Evolutionary conservation across 2,797 vertebrate genomes (phyloP).

Genomic region (Agapornis canus): DNA sequence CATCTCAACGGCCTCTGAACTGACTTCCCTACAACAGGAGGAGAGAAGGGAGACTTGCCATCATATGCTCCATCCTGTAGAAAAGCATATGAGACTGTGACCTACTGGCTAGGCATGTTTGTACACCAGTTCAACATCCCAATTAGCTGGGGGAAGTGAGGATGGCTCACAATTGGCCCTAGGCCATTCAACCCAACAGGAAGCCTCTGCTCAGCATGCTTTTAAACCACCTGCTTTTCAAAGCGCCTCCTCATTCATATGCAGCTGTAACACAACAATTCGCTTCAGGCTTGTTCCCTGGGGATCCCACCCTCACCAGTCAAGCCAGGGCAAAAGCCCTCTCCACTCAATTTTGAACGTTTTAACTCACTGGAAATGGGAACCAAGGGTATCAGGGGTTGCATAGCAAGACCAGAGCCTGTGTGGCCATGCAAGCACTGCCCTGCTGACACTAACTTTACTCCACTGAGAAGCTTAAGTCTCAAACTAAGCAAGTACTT

Average conservation of each 20-base stretch:
- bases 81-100: fast-evolving
- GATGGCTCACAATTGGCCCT: neutral
- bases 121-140: neutral
- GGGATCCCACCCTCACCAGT: neutral
- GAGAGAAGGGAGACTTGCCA: neutral
- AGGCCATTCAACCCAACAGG: neutral
- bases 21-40: neutral
- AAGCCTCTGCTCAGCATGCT: neutral
- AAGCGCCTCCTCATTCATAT: neutral
- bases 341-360: neutral
- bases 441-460: neutral
- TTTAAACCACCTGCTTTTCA: neutral
- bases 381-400: neutral
- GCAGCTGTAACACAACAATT: neutral
- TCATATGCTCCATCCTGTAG: fast-evolving
- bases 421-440: neutral
- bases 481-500: neutral
- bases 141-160: neutral
- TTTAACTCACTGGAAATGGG: neutral
- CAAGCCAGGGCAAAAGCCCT: neutral
- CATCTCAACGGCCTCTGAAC: neutral
- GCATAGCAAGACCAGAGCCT: neutral
- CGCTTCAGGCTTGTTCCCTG: neutral
- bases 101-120: neutral
- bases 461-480: neutral